These are phyloP conservation scores for Oreocharis arfaki DNA, from an alignment of 2,113 vertebrate genomes.

Conservation along the genomic window DNA sequence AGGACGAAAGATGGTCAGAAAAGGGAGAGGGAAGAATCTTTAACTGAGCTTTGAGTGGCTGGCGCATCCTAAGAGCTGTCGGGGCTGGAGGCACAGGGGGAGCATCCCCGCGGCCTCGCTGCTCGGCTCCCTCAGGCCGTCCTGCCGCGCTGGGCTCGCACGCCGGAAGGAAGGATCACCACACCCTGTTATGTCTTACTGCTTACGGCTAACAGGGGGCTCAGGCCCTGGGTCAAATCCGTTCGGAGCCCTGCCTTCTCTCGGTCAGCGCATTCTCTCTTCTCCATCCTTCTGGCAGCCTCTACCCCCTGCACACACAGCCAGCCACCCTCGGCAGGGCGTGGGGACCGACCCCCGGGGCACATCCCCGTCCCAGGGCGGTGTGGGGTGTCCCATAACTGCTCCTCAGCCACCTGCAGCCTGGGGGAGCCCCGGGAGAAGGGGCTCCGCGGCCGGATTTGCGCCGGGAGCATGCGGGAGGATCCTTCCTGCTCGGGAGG, in stretches of 20 bases:
- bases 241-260: conserved; percentile 23
- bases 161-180: conserved; percentile 55
- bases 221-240: conserved; percentile 21
- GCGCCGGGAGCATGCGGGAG: background rate
- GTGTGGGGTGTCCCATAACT: background rate
- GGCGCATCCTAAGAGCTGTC: background rate
- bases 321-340: background rate
- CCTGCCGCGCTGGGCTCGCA: background rate
- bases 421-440: background rate
- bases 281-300: background rate
- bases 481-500: background rate
- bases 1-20: conserved; percentile 68
- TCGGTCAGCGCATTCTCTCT: background rate
- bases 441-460: background rate
- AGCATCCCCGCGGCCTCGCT: background rate
- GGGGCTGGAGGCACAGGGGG: conserved; percentile 6
- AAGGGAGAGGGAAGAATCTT: conserved; percentile 68
- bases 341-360: background rate
- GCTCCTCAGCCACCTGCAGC: background rate
- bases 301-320: background rate
- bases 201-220: conserved; percentile 55
- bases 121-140: background rate
- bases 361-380: conserved; percentile 1
- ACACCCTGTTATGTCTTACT: conserved; percentile 69
- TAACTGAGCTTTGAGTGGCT: conserved; percentile 57